Conservation (phyloP, 1,140 invertebrate genomes). For the Scaptodrosophila lebanonensis region DNA sequence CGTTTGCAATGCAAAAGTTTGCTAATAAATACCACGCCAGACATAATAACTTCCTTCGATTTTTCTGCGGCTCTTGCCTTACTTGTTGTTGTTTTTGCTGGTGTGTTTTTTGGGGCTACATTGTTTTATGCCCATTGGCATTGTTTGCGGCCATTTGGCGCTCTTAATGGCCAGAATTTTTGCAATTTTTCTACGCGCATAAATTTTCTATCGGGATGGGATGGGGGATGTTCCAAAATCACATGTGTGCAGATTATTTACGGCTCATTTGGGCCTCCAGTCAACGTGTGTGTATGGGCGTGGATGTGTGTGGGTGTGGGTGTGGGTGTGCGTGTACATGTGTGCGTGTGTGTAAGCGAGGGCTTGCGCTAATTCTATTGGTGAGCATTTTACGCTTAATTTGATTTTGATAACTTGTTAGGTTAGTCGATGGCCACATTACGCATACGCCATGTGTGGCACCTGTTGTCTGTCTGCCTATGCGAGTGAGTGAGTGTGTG, state of each 20-base stretch:
- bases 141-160: background rate
- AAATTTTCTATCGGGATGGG: too few relatives aligned
- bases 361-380: too few relatives aligned
- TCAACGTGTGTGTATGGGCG: too few relatives aligned
- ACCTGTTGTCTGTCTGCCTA: conserved; percentile 28
- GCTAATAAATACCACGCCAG: conserved; percentile 45
- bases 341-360: too few relatives aligned
- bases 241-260: conserved; percentile 48
- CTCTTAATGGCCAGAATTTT: background rate
- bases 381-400: conserved; percentile 70
- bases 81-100: background rate
- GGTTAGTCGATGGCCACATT: conserved; percentile 7
- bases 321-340: too few relatives aligned
- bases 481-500: too few relatives aligned
- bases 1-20: conserved; percentile 29
- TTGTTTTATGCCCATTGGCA: too few relatives aligned
- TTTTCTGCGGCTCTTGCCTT: background rate
- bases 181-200: too few relatives aligned
- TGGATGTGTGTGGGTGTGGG: too few relatives aligned
- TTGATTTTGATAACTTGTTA: conserved; percentile 57
- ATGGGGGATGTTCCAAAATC: too few relatives aligned
- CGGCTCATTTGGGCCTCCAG: conserved; percentile 58
- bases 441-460: conserved; percentile 7
- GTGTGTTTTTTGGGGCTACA: too few relatives aligned
- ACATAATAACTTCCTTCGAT: conserved; percentile 29